phyloP scores from a whole-genome alignment of 2,888 invertebrate genomes.

The Masnerella sp. region DNA sequence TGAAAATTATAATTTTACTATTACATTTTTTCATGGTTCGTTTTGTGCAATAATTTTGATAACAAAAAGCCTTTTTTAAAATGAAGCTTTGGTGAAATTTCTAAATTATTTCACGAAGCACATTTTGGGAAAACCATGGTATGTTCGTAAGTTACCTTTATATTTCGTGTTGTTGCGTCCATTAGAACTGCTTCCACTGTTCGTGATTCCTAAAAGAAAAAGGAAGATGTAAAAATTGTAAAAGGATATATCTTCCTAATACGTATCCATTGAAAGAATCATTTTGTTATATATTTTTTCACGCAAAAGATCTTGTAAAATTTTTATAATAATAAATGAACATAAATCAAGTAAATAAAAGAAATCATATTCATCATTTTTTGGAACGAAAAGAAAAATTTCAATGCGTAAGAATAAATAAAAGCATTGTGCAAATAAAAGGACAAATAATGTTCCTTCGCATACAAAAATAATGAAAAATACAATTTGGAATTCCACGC shows the following conservation, averaged over 20 bases:
- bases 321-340: too few relatives aligned
- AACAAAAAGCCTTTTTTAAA: neutral
- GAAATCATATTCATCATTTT: too few relatives aligned
- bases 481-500: conserved; percentile 14
- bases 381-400: too few relatives aligned
- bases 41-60: neutral
- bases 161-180: conserved; percentile 68
- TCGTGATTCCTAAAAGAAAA: conserved; percentile 67
- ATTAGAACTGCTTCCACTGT: conserved; percentile 51
- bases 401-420: too few relatives aligned
- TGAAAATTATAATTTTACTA: too few relatives aligned
- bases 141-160: conserved; percentile 68
- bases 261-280: too few relatives aligned
- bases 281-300: too few relatives aligned
- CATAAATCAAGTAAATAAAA: too few relatives aligned
- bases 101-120: conserved; percentile 18
- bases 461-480: conserved; percentile 14
- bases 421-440: too few relatives aligned
- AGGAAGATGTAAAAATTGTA: conserved; percentile 44
- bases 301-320: too few relatives aligned
- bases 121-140: conserved; percentile 20
- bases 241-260: conserved; percentile 1
- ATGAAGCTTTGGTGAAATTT: conserved; percentile 6
- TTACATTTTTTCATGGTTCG: too few relatives aligned
- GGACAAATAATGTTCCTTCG: conserved; percentile 4